Evolutionary conservation across 2,113 vertebrate species (phyloP).

Genomic region (Ovis aries): ARS-UI_Ramb_v3.0 NC_056059.1:39038501-39039000

Average conservation of each 20-base stretch:
- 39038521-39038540: background rate
- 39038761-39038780: background rate
- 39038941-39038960: background rate
- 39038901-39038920: background rate
- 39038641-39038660: background rate
- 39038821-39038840: background rate
- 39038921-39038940: background rate
- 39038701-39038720: background rate
- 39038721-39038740: background rate
- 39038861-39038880: background rate
- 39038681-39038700: background rate
- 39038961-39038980: background rate
- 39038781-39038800: background rate
- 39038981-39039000: background rate
- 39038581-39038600: background rate
- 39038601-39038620: background rate
- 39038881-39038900: background rate
- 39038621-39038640: background rate
- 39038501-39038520: background rate
- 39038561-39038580: background rate
- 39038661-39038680: background rate
- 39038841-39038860: background rate
- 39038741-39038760: background rate
- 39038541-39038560: background rate
- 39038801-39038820: rapidly evolving